These are phyloP conservation scores for Collichthys lucidus DNA, from an alignment of 2,113 vertebrate species.

Conservation along the genomic window DNA sequence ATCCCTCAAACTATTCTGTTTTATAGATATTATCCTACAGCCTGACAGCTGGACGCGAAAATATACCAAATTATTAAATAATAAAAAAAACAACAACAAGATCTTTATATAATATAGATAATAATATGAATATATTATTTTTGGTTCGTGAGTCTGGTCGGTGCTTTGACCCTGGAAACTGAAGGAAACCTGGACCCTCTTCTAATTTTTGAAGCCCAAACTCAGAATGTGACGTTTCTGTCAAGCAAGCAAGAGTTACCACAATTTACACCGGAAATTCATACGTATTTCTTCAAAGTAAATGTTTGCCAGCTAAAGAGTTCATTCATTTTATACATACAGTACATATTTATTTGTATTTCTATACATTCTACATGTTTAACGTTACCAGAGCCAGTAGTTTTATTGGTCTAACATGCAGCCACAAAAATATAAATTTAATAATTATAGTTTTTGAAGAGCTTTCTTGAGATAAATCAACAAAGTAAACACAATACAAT, in stretches of 20 bases:
- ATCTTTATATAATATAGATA: too few relatives aligned
- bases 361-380: too few relatives aligned
- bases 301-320: background rate
- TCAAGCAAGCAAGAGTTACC: background rate
- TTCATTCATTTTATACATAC: too few relatives aligned
- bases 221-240: conserved; percentile 12
- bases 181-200: background rate
- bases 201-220: background rate
- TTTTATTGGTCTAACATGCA: background rate
- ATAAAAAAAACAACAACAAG: background rate
- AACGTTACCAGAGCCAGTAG: background rate
- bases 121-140: too few relatives aligned
- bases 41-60: background rate
- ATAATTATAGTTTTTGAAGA: background rate
- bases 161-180: conserved; percentile 55
- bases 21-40: background rate
- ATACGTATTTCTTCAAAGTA: conserved; percentile 26
- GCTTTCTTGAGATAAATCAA: too few relatives aligned
- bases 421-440: background rate
- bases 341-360: background rate
- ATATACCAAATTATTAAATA: background rate
- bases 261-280: background rate
- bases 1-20: background rate
- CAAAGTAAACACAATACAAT: too few relatives aligned
- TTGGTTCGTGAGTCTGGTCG: background rate